Percentiles rank a stretch among this genome's conserved stretches.
phyloP scores from a whole-genome alignment of 2,113 vertebrate genomes.

The Python bivittatus region DNA sequence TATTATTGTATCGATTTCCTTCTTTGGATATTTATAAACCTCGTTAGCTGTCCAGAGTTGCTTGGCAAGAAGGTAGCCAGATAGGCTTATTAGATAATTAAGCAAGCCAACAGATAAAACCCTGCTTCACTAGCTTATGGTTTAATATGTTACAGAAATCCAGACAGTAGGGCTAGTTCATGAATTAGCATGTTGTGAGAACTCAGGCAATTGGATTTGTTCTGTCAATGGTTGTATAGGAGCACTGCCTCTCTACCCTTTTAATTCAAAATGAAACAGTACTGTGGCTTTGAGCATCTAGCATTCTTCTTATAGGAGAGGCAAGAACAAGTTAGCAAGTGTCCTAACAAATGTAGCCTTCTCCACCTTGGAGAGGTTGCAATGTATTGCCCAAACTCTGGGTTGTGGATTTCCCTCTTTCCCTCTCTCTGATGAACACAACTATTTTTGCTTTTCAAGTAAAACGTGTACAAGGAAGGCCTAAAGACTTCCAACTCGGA shows the following conservation, averaged over 20 bases:
- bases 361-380: not conserved
- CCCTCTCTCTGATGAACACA: not conserved
- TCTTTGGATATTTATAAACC: not conserved
- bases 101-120: not conserved
- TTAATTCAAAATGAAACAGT: not conserved
- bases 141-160: not conserved
- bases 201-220: not conserved
- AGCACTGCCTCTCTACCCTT: not conserved
- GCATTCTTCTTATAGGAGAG: not conserved
- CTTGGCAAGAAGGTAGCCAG: not conserved
- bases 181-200: not conserved
- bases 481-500: conserved; percentile 3
- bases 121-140: not conserved
- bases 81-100: not conserved
- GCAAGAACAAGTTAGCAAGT: not conserved
- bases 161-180: not conserved
- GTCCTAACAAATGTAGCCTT: not conserved
- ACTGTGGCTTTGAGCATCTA: not conserved
- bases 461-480: not conserved
- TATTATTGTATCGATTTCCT: not conserved
- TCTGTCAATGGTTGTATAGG: not conserved
- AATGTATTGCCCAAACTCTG: not conserved
- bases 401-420: not conserved
- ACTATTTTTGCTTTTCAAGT: not conserved
- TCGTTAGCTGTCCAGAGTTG: not conserved